Conservation (phyloP, 2,888 invertebrate genomes). For the Athalia circularis region DNA sequence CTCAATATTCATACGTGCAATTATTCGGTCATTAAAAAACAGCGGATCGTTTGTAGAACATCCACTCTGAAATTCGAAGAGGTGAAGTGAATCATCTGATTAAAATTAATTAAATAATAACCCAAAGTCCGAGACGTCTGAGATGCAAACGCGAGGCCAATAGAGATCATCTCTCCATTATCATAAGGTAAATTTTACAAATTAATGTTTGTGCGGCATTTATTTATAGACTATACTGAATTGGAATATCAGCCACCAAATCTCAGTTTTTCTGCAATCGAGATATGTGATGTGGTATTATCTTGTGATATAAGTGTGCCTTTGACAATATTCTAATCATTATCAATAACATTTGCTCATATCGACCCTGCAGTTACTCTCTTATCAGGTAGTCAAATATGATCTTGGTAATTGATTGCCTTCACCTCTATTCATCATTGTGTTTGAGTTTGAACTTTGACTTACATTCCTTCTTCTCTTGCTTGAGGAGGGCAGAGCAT, state of each 20-base stretch:
- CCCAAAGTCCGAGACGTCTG: not conserved
- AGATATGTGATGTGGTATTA: not conserved
- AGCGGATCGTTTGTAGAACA: not conserved
- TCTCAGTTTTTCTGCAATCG: not conserved
- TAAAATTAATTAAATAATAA: constrained; percentile 24
- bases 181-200: not conserved
- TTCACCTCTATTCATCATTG: too few species aligned
- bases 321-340: not conserved
- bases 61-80: constrained; percentile 2
- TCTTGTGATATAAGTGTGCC: too few species aligned
- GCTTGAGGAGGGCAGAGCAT: too few species aligned
- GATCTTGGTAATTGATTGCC: too few species aligned
- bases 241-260: not conserved
- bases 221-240: constrained; percentile 5
- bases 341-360: not conserved
- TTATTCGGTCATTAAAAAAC: not conserved
- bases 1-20: not conserved
- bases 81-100: constrained; percentile 18
- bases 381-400: too few species aligned
- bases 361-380: too few species aligned
- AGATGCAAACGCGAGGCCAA: constrained; percentile 10
- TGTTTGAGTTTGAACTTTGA: too few species aligned
- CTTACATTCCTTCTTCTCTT: too few species aligned
- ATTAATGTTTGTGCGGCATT: not conserved
- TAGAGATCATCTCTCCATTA: constrained; percentile 6